Evolutionary conservation across 2,888 invertebrate genomes (phyloP), one percentile per base, ranked within the genome.

Genomic region (Yponomeuta plumbellus): DNA sequence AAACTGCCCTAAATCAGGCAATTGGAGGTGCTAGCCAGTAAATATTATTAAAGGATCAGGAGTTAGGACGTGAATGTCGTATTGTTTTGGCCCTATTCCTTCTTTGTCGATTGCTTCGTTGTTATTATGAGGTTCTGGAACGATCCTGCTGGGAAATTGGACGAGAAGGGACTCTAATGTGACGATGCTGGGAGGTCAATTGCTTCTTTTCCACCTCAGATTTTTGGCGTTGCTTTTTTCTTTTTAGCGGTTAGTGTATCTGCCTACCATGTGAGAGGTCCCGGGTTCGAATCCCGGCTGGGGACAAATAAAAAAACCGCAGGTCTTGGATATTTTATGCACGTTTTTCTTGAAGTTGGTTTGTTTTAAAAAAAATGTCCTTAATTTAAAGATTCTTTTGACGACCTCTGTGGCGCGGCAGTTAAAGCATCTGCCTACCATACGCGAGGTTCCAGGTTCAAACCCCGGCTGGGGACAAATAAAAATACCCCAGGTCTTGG

Each of bases 1-100:
- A 89, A 90, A 91, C 86, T 78, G 86, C 87, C 76, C 79, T 84
- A 85, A 90, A 91, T 84, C 82, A 90, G 90, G 87, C 91, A 87
- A 89, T 90, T 88, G 88, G 86, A 86, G 88, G 87, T 85, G 88
- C 79, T 81, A 80, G 81, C 64, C 81, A 85, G 88, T 84, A 84
- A 84, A 84, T 86, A 86, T 85, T 83, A 84, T 85, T 26, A 85
- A 85, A 84, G 86, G 87, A 85, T 86, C 86, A 85, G 71, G 74
- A 78, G 73, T 75, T 67, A 71, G 71, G 72, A 71, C 70, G 69
- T n/a, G 26, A 23, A 40, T 64, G 44, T 57, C 56, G 23, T 65
- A 65, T 65, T 65, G 65, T 56, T 62, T 23, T 11, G 57, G 56
- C 44, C 44, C 44, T 52, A 52, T 52, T 52, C 44, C 44, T 52